Evolutionary conservation across 2,888 invertebrate genomes (phyloP), one percentile per base, ranked within the genome.

Genomic region (Caenorhabditis sp.): DNA sequence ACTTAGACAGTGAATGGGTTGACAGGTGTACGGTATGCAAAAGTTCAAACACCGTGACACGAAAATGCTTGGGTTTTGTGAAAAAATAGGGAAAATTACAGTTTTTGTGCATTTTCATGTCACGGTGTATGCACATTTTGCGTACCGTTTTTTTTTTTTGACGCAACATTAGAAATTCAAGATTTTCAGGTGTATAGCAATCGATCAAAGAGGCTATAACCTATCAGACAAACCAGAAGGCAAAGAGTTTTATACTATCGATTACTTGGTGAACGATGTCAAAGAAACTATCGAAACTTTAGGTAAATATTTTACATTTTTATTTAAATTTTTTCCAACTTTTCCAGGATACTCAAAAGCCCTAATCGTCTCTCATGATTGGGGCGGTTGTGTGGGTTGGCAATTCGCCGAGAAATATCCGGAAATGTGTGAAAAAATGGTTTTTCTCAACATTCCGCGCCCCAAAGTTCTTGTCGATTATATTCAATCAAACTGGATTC

Each of bases 171-270:
- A n/a, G n/a, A n/a, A n/a, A n/a, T n/a, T n/a, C n/a, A n/a, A n/a
- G n/a, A n/a, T n/a, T n/a, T n/a, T 88, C 86, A 92, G 92, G 82
- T 92, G 93, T 23, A 91, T 93, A 14, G 93, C 93, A 19, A 87
- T 93, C 58, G 93, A 93, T 88, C 89, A 93, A 83, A 92, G 93
- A 87, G 93, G 93, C 26, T 93, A 93, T 85, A 93, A 93, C 2
- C 92, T 93, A 83, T 92, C 93, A 0, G 93, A 93, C 81, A 93
- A 93, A 86, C 93, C 93, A 10, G 85, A 88, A 10, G 91, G 91
- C 72, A 88, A 91, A 36, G 88, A 89, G 58, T 90, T 90, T 54
- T 93, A 93, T 87, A 89, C 89, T 59, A 89, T 92, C 54, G 90
- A 91, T 61, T 89, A 89, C 65, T 87, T 93, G 37, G 89, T 92